Evolutionary conservation across 2,113 vertebrate species (phyloP), one percentile per base, ranked within the genome.

Genomic region (Tragelaphus scriptus): DNA sequence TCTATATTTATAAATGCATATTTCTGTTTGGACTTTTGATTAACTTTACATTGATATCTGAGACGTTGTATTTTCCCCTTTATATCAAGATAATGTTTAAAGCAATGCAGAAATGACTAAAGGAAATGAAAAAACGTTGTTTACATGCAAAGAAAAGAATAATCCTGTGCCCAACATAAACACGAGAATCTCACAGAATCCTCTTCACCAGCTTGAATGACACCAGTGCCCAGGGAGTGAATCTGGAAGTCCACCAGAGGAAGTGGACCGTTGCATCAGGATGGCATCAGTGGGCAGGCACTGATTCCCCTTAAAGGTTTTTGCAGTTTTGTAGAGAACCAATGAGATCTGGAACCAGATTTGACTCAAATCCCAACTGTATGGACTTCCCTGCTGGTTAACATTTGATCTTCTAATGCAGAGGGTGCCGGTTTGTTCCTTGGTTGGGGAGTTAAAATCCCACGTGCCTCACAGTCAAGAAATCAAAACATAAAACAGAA

Each of bases 61-160:
- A 91, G 77, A 84, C 6, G 13, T 94, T 32, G 5, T 71, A n/a
- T 93, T 86, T 95, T 32, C 80, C 55, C 36, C 51, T 65, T 94
- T 84, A 6, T 71, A 86, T 47, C 59, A 82, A 80, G 77, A 63
- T 8, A 61, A 82, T 53, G 21, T 86, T 96, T 93, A 97, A 86
- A 95, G 44, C 51, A 89, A 97, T 47, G 44, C 14, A 85, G 77
- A 88, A 88, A 53, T 19, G 63, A 91, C 32, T 7, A 68, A 79
- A 94, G 82, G 21, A 82, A 86, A 91, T 55, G 12, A 86, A 94
- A 95, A 55, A 80, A 80, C 1, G 7, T 79, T 82, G 91, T 61
- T 82, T 92, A 80, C 23, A 30, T 63, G 19, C 17, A 26, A 95
- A 94, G 51, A 77, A 40, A n/a, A 88, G 56, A 95, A 19, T 13